These are phyloP conservation scores for Rhizomys pruinosus DNA, from an alignment of 2,113 vertebrate genomes.

Conservation along the genomic window DNA sequence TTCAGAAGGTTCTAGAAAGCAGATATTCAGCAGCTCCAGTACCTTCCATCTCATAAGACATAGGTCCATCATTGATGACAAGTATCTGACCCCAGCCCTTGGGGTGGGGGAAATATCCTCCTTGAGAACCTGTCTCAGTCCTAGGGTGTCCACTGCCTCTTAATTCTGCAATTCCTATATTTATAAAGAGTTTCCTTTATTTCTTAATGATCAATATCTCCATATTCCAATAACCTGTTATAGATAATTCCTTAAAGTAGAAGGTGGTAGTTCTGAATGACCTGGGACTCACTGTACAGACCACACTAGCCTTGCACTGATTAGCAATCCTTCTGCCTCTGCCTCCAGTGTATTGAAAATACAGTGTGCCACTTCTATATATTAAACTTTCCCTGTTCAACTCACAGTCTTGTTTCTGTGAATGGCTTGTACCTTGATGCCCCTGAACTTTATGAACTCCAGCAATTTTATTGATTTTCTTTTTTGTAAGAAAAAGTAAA, in stretches of 20 bases:
- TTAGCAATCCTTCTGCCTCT: background rate
- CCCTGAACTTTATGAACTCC: slow-evolving; percentile 22
- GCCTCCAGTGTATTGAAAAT: background rate
- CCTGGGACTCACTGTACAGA: background rate
- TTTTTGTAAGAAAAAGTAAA: slow-evolving; percentile 13
- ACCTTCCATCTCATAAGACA: background rate
- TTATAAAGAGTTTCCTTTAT: background rate
- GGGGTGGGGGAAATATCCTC: background rate
- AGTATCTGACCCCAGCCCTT: background rate
- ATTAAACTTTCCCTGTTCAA: background rate
- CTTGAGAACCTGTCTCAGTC: background rate
- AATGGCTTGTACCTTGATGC: background rate
- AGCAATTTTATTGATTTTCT: background rate
- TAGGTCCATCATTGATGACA: background rate
- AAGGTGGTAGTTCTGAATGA: background rate
- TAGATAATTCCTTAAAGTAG: background rate
- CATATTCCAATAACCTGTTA: background rate
- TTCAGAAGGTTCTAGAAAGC: background rate
- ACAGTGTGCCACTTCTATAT: background rate
- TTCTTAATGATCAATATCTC: background rate
- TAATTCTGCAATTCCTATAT: background rate
- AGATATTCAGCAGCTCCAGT: background rate
- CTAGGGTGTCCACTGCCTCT: background rate
- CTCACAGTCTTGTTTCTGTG: background rate
- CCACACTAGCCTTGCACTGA: background rate